Percentiles rank a stretch among this genome's conserved stretches.
phyloP scores from a whole-genome alignment of 1,140 invertebrate genomes.

The Phenacoccus solenopsis region DNA sequence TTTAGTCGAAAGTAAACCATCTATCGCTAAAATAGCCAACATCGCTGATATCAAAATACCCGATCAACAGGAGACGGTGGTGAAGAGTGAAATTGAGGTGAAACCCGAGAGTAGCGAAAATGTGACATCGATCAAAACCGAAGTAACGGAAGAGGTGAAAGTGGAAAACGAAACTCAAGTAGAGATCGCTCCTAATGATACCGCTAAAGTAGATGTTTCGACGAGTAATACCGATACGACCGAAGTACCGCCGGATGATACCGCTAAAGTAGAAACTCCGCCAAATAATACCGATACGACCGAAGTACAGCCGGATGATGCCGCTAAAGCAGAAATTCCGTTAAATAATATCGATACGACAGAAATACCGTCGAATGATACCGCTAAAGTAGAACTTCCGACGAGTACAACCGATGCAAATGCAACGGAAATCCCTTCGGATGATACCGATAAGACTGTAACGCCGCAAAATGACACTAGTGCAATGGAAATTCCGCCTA shows the following conservation, averaged over 20 bases:
- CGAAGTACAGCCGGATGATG: background rate
- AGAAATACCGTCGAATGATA: background rate
- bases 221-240: background rate
- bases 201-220: constrained; percentile 18
- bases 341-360: background rate
- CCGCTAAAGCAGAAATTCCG: background rate
- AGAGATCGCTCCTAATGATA: constrained; percentile 34
- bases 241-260: background rate
- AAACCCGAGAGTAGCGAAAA: background rate
- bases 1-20: background rate
- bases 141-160: background rate
- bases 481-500: too few species aligned
- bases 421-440: too few species aligned
- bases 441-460: background rate
- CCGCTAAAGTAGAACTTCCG: background rate
- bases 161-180: constrained; percentile 1
- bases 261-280: background rate
- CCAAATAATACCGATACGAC: background rate
- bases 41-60: background rate
- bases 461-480: too few species aligned
- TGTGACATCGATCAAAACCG: too few species aligned
- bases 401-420: background rate
- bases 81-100: background rate
- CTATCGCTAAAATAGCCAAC: background rate
- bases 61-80: too few species aligned